Base-by-base conservation (phyloP, 2,113 vertebrate species). In the Sinocyclocheilus grahami region DNA sequence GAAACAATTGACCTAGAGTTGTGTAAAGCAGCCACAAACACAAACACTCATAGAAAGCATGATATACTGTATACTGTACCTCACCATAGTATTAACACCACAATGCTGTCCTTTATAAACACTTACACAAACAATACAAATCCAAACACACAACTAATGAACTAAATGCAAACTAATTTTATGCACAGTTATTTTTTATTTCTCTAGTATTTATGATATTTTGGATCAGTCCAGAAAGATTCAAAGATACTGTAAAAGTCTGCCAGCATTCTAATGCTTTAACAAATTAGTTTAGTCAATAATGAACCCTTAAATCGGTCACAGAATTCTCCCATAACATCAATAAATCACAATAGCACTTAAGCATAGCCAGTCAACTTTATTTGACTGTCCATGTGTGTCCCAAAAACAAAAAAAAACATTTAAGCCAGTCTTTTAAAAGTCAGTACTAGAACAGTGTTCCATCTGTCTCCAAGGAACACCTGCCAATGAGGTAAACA, bases 401-500 rank as follows among this genome's bases (percentile, higher is more conserved):
- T 8, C 33, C 30, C 78, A 37, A 11, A 62, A 62, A 62, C 53
- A 39, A 79, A 22, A 22, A 22, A 22, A 20, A 39, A 20, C 16
- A 30, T 55, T 78, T 78, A 33, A 58, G 84, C 30, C 67, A 79
- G 20, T 46, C 20, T 75, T 67, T 39, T 39, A 39, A 71, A 71
- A 71, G 1, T 84, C 55, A 84, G 69, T 62, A 48, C 58, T 55
- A 37, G 48, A 24, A 88, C 16, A 11, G 14, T 80, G 87, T 86
- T 77, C 71, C 79, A 69, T 62, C 27, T 62, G 67, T 82, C 58
- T 86, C 72, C 72, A 42, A 81, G 74, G 39, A 86, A 80, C 85
- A 77, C 83, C 39, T 18, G 63, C 75, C 79, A 75, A 39, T 75
- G 37, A 46, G 6, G 37, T 60, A 78, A 8, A 55, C 83, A 48